Conservation (phyloP, 2,797 vertebrate genomes). For the Lophius americanus region DNA sequence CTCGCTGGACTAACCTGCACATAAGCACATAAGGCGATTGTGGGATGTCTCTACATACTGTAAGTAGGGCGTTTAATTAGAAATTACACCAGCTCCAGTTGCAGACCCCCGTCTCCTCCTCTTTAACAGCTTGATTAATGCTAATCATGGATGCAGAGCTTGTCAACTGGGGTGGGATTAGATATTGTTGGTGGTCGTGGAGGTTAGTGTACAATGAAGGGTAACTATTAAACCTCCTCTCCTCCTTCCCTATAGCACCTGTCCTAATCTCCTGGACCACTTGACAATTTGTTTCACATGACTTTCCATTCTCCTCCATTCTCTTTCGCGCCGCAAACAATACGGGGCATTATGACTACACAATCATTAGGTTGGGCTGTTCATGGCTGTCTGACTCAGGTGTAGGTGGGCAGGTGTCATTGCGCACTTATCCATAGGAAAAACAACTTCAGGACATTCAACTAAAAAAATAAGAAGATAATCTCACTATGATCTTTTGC, state of each 20-base stretch:
- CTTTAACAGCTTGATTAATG: conserved; percentile 67
- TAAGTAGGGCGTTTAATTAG: conserved; percentile 36
- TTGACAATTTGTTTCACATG: conserved; percentile 53
- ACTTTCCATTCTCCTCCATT: conserved; percentile 40
- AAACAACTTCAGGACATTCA: conserved; percentile 21
- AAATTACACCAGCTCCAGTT: conserved; percentile 53
- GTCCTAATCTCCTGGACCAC: conserved; percentile 45
- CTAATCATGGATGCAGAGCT: conserved; percentile 53
- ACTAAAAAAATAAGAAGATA: conserved; percentile 20
- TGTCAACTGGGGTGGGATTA: conserved; percentile 28
- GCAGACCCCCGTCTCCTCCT: conserved; percentile 41
- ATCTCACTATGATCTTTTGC: conserved; percentile 2
- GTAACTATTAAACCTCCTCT: conserved; percentile 56
- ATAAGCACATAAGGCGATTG: conserved; percentile 55
- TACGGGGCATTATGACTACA: conserved; percentile 46
- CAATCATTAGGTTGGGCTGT: conserved; percentile 24
- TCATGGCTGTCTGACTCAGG: conserved; percentile 34
- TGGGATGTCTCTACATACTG: conserved; percentile 47
- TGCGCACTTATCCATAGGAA: conserved; percentile 35
- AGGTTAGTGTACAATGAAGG: conserved; percentile 52
- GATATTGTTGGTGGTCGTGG: conserved; percentile 32
- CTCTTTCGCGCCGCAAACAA: conserved; percentile 54
- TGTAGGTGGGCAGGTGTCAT: conserved; percentile 41
- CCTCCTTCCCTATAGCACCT: conserved; percentile 48
- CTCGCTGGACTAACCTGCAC: conserved; percentile 32